Percentiles rank a stretch among this genome's conserved stretches.
Conservation (phyloP, 2,888 invertebrate genomes). For the Tipula helvola region DNA sequence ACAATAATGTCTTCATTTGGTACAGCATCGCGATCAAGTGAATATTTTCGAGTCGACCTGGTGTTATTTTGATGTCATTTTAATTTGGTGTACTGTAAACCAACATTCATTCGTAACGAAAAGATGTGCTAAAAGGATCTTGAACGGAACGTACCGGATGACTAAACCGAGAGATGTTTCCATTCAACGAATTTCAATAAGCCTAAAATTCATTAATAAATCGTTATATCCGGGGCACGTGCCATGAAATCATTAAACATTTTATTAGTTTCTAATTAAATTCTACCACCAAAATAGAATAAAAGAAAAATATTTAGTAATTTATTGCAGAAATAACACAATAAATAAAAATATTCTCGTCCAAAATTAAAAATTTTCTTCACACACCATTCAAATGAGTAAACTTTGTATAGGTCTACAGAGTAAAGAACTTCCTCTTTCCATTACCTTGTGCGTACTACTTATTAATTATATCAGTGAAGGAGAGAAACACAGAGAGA, state of each 20-base stretch:
- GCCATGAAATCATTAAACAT: not conserved
- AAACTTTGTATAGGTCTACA: not conserved
- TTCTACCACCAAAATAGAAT: not conserved
- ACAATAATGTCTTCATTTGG: too few relatives aligned
- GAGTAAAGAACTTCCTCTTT: not conserved
- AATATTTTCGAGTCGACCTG: too few relatives aligned
- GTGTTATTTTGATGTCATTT: too few relatives aligned
- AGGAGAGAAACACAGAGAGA: not conserved
- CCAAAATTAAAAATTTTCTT: not conserved
- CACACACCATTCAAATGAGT: not conserved
- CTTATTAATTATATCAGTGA: too few relatives aligned
- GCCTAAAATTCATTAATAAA: not conserved
- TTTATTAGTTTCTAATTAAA: not conserved
- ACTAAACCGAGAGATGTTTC: too few relatives aligned
- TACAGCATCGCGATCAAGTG: too few relatives aligned
- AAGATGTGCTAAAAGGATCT: too few relatives aligned
- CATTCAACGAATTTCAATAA: too few relatives aligned
- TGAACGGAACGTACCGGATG: too few relatives aligned
- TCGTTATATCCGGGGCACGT: not conserved
- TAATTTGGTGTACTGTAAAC: too few relatives aligned
- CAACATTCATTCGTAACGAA: too few relatives aligned
- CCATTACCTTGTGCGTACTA: not conserved
- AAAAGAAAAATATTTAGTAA: not conserved
- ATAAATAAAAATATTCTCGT: not conserved
- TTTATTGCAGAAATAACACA: not conserved